Base-by-base conservation (phyloP, 2,797 vertebrate species). In the Chiroxiphia lanceolata region DNA sequence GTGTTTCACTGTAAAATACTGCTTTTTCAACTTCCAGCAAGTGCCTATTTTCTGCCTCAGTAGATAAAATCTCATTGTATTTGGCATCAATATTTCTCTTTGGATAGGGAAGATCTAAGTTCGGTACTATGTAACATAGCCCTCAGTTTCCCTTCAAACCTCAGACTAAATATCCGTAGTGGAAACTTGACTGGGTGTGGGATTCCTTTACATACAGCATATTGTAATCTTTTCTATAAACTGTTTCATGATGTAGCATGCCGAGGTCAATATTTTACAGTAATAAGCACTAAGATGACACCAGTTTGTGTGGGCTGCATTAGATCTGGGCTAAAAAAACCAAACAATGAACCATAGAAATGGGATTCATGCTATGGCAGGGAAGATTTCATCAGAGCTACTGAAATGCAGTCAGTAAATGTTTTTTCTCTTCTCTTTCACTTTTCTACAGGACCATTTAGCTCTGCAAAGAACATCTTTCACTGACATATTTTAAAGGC, bases 211-310 rank as follows among this genome's bases (percentile, higher is more conserved):
- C 33, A 34, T 76, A 83, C 11, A 77, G 27, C 14, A 76, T 15
- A 12, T 19, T 20, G 29, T 75, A 44, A 84, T 51, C 19, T 80
- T 94, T 91, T 48, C 50, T 75, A 56, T 69, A 91, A 91, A 61
- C 23, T 54, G n/a, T 81, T 94, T 87, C 87, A 80, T 91, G 70
- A 93, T 69, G 96, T 92, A 96, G 53, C 75, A 80, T 57, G 27
- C 64, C 84, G 92, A 93, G 85, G 89, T 93, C 85, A 71, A 56
- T 95, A 85, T 91, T 90, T 95, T 87, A 91, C 71, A 29, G 60
- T 94, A 93, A 89, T 80, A 83, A 95, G n/a, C 1, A 8, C 33
- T 60, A 74, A 83, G 81, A 82, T 81, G 67, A 76, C 71, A 94
- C 59, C 50, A 90, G 33, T 85, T 93, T 95, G 31, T 13, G 21